phyloP scores from a whole-genome alignment of 2,888 invertebrate species.

The Drosophila siamana region DNA sequence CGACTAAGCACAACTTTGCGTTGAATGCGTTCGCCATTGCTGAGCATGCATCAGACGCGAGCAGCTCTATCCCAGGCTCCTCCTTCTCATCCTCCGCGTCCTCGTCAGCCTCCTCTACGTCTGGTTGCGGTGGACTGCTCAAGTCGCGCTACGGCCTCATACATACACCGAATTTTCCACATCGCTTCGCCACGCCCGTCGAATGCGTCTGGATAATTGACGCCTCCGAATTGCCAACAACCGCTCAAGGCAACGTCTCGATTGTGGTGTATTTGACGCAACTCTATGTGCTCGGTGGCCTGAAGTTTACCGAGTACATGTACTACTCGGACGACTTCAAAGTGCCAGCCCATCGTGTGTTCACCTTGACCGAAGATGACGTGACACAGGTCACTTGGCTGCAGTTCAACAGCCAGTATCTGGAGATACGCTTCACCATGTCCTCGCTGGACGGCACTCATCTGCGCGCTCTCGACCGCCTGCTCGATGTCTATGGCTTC shows the following conservation, averaged over 20 bases:
- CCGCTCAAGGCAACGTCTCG: constrained; percentile 87
- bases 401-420: constrained; percentile 89
- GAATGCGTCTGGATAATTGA: constrained; percentile 95
- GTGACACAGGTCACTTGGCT: constrained; percentile 88
- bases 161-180: constrained; percentile 94
- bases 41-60: constrained; percentile 29
- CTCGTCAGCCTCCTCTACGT: constrained; percentile 23
- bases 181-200: constrained; percentile 92
- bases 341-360: constrained; percentile 89
- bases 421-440: constrained; percentile 92
- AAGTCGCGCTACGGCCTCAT: constrained; percentile 90
- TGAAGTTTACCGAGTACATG: constrained; percentile 91
- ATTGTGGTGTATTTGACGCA: constrained; percentile 95
- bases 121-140: constrained; percentile 88
- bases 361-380: constrained; percentile 91
- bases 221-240: constrained; percentile 88
- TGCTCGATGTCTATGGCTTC: constrained; percentile 95
- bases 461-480: constrained; percentile 91
- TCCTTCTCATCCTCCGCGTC: constrained; percentile 10
- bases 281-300: constrained; percentile 92
- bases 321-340: constrained; percentile 90
- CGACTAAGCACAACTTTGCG: constrained; percentile 69
- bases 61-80: constrained; percentile 13
- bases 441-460: constrained; percentile 92
- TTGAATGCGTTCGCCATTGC: constrained; percentile 69